Evolutionary conservation across 1,140 invertebrate species (phyloP), one percentile per base, ranked within the genome.

Genomic region (Helicoverpa zea): DNA sequence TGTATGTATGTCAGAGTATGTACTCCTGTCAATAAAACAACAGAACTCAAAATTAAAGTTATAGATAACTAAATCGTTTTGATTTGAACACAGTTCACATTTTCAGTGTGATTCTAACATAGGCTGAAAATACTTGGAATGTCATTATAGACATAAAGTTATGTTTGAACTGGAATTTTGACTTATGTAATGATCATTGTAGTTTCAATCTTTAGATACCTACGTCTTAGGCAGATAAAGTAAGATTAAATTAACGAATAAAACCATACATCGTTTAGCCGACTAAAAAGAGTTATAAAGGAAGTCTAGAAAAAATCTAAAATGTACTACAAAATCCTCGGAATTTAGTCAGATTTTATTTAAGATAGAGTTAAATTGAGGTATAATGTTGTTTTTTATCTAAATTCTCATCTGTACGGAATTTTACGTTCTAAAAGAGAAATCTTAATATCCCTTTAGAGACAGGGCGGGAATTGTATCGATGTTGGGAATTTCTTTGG

Each of bases 331-430:
- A 59, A 74, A 74, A 59, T 59, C 4, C 10, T 0, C n/a, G 18
- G 30, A 74, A 47, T 43, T 59, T 47, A 43, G 43, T 76, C 35
- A 49, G 74, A 76, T 76, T 61, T 76, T 76, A 76, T 76, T 76
- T 76, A 64, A 76, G 74, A 76, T 76, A 59, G 43, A 49, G 59
- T 52, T 13, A 76, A 61, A 76, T 74, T 74, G 49, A 74, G n/a
- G n/a, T 23, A 29, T 74, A 74, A 59, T 76, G 43, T 30, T 64
- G 58, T 76, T 76, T 76, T 76, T 76, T 76, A 76, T 76, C 74
- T 76, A 23, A 61, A 75, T 61, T 18, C 54, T 49, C 16, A 76
- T 76, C 74, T 76, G 14, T 13, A 12, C 13, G 47, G 56, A 58
- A 51, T 76, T 61, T 59, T 74, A 47, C 64, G 74, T 58, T 43